A percentile compares a stretch with the other conserved stretches of the same genome.
These are phyloP conservation scores for Leptocoma aspasia DNA, from an alignment of 2,113 vertebrate species.

Conservation along the genomic window DNA sequence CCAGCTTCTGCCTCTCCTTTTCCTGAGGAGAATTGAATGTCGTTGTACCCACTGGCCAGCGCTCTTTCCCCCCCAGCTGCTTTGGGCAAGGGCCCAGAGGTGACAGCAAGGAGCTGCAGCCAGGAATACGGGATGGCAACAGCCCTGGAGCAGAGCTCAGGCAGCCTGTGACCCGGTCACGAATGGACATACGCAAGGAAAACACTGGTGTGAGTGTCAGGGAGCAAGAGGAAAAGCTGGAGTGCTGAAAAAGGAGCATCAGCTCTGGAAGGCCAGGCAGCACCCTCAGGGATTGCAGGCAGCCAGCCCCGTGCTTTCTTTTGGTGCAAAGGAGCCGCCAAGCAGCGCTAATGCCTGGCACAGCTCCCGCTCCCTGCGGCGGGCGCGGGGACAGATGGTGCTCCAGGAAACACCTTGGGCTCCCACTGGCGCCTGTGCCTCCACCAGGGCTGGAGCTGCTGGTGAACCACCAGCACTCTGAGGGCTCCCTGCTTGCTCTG, in stretches of 20 bases:
- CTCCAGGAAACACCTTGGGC: not conserved
- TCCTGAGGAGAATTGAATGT: constrained; percentile 66
- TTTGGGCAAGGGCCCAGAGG: not conserved
- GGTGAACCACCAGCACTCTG: not conserved
- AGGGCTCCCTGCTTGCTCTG: not conserved
- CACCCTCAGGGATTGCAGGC: not conserved
- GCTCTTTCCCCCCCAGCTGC: not conserved
- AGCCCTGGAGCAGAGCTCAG: not conserved
- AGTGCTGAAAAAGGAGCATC: not conserved
- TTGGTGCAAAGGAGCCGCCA: not conserved
- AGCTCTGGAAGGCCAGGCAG: not conserved
- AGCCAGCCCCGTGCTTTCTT: not conserved
- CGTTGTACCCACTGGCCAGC: not conserved
- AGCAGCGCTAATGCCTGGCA: not conserved
- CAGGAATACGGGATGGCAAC: not conserved
- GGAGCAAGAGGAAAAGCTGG: not conserved
- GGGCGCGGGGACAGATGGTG: not conserved
- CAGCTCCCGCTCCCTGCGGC: not conserved
- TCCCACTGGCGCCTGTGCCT: not conserved
- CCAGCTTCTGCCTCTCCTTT: constrained; percentile 84
- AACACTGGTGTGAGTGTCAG: not conserved
- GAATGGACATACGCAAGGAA: rapidly evolving
- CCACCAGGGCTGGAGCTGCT: not conserved
- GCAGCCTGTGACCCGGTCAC: not conserved
- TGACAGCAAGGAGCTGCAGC: not conserved